These are phyloP conservation scores for Cotesia typhae DNA, from an alignment of 1,140 invertebrate genomes.

Conservation along the genomic window DNA sequence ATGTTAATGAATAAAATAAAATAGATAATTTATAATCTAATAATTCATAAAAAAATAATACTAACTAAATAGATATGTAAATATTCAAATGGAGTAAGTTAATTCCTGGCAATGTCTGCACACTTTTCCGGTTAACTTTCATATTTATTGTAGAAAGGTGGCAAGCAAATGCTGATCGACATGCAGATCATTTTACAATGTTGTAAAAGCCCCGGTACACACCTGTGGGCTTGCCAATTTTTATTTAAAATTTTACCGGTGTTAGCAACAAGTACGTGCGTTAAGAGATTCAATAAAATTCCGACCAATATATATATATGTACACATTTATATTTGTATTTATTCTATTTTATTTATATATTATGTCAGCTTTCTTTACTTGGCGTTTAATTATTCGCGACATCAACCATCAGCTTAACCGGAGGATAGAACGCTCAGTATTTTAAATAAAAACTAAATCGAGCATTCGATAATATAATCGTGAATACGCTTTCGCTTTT, in stretches of 20 bases:
- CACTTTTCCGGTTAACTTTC: constrained; percentile 36
- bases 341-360: no score
- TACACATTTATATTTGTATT: no score
- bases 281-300: no score
- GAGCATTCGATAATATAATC: constrained; percentile 32
- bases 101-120: not conserved
- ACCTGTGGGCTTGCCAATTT: constrained; percentile 9
- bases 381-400: constrained; percentile 17
- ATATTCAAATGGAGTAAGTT: no score
- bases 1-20: not conserved
- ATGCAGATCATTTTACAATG: constrained; percentile 18
- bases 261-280: not conserved
- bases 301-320: no score
- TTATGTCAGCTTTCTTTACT: not conserved
- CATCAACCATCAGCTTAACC: not conserved
- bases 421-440: no score
- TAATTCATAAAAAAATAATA: not conserved
- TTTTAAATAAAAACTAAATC: constrained; percentile 31
- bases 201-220: not conserved
- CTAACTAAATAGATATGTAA: no score
- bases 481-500: constrained; percentile 34
- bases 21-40: not conserved
- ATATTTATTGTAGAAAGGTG: constrained; percentile 31
- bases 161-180: not conserved
- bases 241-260: not conserved